Evolutionary conservation across 1,140 invertebrate species (phyloP).

Genomic region (Polyergus mexicanus): DNA sequence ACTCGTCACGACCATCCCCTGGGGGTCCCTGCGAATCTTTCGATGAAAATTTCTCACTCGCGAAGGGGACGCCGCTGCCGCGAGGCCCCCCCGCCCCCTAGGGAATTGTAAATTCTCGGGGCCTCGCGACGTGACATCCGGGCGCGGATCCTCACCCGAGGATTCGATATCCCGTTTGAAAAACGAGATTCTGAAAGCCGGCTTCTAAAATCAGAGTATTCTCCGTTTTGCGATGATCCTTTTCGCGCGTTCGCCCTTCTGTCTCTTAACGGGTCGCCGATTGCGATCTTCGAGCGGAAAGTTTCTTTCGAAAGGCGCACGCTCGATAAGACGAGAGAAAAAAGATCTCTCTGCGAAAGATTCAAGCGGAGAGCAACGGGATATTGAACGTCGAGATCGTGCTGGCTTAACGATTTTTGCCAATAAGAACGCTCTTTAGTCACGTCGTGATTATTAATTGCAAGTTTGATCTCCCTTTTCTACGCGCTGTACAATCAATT

Average conservation of each 20-base stretch:
- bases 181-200: neutral
- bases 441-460: neutral
- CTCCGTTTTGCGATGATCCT: neutral
- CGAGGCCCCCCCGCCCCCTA: constrained; percentile 49
- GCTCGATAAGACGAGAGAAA: neutral
- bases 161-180: neutral
- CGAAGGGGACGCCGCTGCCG: constrained; percentile 74
- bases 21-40: constrained; percentile 75
- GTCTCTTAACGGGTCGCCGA: neutral
- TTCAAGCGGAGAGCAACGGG: no score
- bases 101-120: constrained; percentile 34
- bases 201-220: neutral
- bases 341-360: neutral
- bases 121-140: constrained; percentile 11
- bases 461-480: neutral
- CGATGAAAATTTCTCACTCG: constrained; percentile 74
- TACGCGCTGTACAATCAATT: neutral
- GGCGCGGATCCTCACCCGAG: neutral
- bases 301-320: neutral
- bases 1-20: constrained; percentile 74
- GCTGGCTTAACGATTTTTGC: neutral
- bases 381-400: neutral
- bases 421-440: no score
- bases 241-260: neutral
- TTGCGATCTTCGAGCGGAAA: neutral